Conservation (phyloP, 2,113 vertebrate genomes). For the Pelvicachromis taeniatus region DNA sequence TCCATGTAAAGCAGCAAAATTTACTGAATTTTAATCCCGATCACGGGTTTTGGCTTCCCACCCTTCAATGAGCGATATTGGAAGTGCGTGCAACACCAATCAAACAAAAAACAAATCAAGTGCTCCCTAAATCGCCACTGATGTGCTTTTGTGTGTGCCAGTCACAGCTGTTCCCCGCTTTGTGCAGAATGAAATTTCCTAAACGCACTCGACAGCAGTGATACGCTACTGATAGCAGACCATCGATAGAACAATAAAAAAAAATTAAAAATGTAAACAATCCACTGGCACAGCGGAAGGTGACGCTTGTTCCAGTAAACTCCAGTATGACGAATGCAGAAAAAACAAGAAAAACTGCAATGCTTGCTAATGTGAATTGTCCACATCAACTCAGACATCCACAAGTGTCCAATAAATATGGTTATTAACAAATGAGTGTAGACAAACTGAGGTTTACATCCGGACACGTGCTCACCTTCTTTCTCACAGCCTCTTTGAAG, state of each 20-base stretch:
- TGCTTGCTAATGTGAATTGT: not conserved
- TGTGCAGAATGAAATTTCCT: not conserved
- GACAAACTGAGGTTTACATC: not conserved
- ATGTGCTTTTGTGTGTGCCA: not conserved
- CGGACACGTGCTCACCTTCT: constrained; percentile 76
- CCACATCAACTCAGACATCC: not conserved
- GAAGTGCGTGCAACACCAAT: not conserved
- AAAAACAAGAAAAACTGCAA: not conserved
- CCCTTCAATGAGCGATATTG: not conserved
- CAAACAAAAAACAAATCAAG: not conserved
- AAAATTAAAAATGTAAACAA: not conserved
- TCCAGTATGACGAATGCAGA: not conserved
- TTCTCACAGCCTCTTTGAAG: constrained; percentile 83
- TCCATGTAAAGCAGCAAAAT: not conserved
- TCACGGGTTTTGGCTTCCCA: not conserved
- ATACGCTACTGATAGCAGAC: not conserved
- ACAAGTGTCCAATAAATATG: not conserved
- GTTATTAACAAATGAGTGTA: not conserved
- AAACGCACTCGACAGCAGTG: not conserved
- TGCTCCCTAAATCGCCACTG: not conserved
- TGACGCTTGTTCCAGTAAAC: not conserved
- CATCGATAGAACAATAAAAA: not conserved
- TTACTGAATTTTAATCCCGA: not conserved
- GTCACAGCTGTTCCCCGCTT: not conserved
- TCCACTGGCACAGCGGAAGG: not conserved